Conservation (phyloP, 2,113 vertebrate species). For the Micromys minutus region DNA sequence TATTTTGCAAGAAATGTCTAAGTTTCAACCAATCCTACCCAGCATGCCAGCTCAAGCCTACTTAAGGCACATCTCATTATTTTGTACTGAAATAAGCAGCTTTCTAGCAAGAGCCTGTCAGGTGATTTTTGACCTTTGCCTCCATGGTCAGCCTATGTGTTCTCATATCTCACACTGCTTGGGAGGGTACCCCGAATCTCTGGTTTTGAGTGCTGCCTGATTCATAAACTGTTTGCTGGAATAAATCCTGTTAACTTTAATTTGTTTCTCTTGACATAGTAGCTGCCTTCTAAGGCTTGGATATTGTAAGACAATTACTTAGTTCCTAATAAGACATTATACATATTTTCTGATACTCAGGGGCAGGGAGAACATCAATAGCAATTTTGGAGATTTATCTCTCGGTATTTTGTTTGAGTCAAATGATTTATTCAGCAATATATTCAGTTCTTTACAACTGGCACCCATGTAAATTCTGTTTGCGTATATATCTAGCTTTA, state of each 20-base stretch:
- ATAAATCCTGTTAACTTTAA: not conserved
- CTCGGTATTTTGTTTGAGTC: not conserved
- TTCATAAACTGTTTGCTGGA: not conserved
- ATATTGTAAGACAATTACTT: not conserved
- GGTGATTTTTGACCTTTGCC: not conserved
- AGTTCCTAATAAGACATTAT: not conserved
- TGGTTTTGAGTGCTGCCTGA: not conserved
- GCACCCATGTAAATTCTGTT: slow-evolving; percentile 16
- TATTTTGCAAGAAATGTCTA: not conserved
- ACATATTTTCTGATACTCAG: not conserved
- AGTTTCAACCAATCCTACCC: not conserved
- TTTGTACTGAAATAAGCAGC: not conserved
- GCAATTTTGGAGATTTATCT: not conserved
- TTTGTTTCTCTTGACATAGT: not conserved
- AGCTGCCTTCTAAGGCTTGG: not conserved
- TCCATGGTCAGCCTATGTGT: not conserved
- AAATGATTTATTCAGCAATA: slow-evolving; percentile 47
- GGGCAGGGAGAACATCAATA: not conserved
- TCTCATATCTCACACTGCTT: not conserved
- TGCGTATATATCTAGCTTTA: not conserved
- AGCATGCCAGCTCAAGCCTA: not conserved
- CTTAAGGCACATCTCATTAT: not conserved
- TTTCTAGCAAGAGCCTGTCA: not conserved
- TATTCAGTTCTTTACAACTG: not conserved
- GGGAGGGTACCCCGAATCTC: not conserved